phyloP scores from a whole-genome alignment of 2,113 vertebrate species.

The Dascyllus trimaculatus region DNA sequence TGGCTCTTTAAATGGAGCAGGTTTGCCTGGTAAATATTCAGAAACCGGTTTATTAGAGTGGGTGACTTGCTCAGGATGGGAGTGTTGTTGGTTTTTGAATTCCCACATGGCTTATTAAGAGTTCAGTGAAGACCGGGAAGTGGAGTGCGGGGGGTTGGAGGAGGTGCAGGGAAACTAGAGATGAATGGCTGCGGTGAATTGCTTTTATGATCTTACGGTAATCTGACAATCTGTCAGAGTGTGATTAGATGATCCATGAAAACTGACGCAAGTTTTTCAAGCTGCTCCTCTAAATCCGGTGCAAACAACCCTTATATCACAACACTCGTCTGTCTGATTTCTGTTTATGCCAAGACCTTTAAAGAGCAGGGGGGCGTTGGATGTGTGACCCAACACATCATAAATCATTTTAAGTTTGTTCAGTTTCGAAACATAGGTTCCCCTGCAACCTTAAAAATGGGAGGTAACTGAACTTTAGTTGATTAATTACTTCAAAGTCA shows the following conservation, averaged over 20 bases:
- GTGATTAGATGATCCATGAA: not conserved
- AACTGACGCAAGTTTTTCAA: not conserved
- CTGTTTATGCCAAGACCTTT: not conserved
- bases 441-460: too few species aligned
- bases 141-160: conserved; percentile 19
- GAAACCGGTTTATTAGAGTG: conserved; percentile 55
- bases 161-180: conserved; percentile 1
- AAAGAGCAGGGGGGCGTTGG: not conserved
- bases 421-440: too few species aligned
- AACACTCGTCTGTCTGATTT: conserved; percentile 10
- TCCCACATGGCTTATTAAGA: conserved; percentile 48
- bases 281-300: not conserved
- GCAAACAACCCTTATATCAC: not conserved
- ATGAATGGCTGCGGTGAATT: conserved; percentile 9
- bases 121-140: conserved; percentile 37
- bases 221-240: not conserved
- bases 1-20: conserved; percentile 41
- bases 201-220: not conserved
- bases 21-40: conserved; percentile 53
- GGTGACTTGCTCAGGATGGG: conserved; percentile 34
- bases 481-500: too few species aligned
- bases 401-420: too few species aligned
- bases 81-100: conserved; percentile 60
- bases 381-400: too few species aligned
- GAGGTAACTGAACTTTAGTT: too few species aligned